A percentile compares a stretch with the other conserved stretches of the same genome.
phyloP scores from a whole-genome alignment of 2,113 vertebrate genomes.

The Gnathochromis pfefferi region DNA sequence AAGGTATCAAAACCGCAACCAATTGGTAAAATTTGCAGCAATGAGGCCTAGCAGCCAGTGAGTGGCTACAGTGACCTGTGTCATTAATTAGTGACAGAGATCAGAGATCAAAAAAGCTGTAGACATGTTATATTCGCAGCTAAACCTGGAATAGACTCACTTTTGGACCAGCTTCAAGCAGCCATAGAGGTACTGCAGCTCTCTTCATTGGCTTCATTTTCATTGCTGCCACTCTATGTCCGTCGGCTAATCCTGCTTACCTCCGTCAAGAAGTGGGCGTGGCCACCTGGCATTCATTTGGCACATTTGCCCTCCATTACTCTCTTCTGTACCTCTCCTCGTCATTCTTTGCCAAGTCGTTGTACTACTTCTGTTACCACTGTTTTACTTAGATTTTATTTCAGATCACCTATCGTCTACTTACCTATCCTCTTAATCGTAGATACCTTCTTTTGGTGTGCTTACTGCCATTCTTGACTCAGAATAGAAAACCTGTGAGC shows the following conservation, averaged over 20 bases:
- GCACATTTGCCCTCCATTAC: rapidly evolving
- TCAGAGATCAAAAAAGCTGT: neutral
- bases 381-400: neutral
- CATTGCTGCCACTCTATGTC: neutral
- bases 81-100: neutral
- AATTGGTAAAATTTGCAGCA: neutral
- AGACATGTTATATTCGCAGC: neutral
- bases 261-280: neutral
- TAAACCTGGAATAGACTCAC: neutral
- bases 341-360: neutral
- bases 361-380: neutral
- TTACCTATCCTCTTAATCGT: neutral
- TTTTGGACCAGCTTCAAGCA: neutral
- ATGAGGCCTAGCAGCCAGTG: neutral
- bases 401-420: neutral
- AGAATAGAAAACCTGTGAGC: neutral
- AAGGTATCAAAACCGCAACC: neutral
- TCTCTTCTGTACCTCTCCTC: neutral
- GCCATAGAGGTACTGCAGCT: neutral
- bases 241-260: rapidly evolving
- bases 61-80: neutral
- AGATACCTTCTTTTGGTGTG: neutral
- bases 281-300: neutral
- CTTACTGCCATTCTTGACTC: neutral
- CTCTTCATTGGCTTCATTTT: neutral